Conservation (phyloP, 2,797 vertebrate species). For the Syngnathus acus region DNA sequence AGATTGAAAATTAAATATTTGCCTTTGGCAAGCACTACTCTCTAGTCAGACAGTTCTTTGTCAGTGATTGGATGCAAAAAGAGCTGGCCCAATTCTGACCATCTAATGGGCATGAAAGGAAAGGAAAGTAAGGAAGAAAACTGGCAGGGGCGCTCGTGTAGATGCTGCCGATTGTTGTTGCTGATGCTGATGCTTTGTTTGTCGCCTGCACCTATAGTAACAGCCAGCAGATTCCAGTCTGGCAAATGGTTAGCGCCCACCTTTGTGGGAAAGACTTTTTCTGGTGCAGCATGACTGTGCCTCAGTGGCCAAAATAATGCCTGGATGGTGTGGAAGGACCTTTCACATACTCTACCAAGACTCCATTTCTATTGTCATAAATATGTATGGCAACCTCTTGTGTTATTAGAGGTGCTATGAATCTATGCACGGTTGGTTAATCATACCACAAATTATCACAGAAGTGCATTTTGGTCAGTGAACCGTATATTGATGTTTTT, state of each 20-base stretch:
- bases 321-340: background rate
- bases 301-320: background rate
- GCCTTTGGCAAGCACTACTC: too few relatives aligned
- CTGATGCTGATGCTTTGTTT: slow-evolving; percentile 23
- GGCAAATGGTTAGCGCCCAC: background rate
- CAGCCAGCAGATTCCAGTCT: slow-evolving; percentile 53
- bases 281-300: background rate
- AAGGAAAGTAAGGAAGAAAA: slow-evolving; percentile 16
- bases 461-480: background rate
- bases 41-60: background rate
- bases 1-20: too few relatives aligned
- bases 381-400: too few relatives aligned
- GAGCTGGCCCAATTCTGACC: background rate
- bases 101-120: slow-evolving; percentile 21
- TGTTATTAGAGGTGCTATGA: too few relatives aligned
- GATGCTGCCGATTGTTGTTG: slow-evolving; percentile 52
- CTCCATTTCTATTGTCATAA: too few relatives aligned
- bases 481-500: background rate
- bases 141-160: slow-evolving; percentile 31
- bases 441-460: background rate
- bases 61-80: background rate
- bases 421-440: too few relatives aligned
- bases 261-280: background rate
- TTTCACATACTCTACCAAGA: background rate
- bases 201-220: slow-evolving; percentile 40